These are phyloP conservation scores for Diarsia rubi DNA, from an alignment of 2,888 invertebrate species.

Conservation along the genomic window DNA sequence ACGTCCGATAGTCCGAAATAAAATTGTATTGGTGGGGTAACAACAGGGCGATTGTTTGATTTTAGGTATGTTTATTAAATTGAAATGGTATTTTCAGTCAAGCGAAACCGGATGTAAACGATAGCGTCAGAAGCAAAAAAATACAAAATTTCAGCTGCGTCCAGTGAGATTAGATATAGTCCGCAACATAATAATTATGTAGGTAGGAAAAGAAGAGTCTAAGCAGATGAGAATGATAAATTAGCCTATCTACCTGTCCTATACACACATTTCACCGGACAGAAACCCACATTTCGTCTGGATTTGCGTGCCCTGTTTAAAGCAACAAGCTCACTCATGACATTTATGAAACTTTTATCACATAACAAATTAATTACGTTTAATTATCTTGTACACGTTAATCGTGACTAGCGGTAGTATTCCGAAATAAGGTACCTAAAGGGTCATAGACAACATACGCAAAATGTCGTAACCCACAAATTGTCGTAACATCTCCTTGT, in stretches of 20 bases:
- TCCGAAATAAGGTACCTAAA: background rate
- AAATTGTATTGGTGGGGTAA: too few species aligned
- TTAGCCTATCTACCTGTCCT: background rate
- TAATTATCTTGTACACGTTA: conserved; percentile 4
- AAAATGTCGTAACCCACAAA: conserved; percentile 7
- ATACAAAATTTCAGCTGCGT: too few species aligned
- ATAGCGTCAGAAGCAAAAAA: background rate
- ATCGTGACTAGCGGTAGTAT: background rate
- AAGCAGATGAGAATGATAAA: too few species aligned
- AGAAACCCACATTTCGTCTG: background rate
- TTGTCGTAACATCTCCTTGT: conserved; percentile 19
- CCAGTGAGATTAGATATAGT: too few species aligned
- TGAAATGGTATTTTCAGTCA: background rate
- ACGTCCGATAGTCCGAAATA: too few species aligned
- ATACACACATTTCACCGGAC: background rate
- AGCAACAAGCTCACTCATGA: background rate
- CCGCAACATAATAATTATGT: too few species aligned
- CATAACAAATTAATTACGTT: background rate
- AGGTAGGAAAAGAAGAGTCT: too few species aligned
- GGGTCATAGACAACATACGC: background rate
- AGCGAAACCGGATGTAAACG: background rate
- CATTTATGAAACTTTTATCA: background rate
- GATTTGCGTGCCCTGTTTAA: background rate
- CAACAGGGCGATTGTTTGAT: background rate
- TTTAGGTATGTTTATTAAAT: background rate